Base-by-base conservation (phyloP, 2,113 vertebrate genomes). In the Pristiophorus japonicus region DNA sequence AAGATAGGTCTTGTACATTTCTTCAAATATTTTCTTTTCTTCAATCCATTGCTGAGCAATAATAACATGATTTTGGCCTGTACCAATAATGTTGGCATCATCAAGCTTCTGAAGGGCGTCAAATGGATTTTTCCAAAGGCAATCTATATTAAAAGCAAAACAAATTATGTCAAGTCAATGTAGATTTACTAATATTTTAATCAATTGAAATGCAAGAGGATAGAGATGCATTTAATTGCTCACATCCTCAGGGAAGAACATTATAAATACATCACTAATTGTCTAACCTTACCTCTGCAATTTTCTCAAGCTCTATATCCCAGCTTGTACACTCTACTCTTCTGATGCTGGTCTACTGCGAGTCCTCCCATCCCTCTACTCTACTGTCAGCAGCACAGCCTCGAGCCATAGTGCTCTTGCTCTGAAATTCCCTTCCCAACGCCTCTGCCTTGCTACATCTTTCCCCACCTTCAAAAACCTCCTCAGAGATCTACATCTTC, bases 51-150 rank as follows among this genome's bases (percentile, higher is more conserved):
- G 97, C 63, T 27, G 96, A 5, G 96, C 96, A 94, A 97, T 97
- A 95, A 98, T 98, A n/a, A 97, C 96, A 96, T 98, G 97, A 92
- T 97, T 97, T 95, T 97, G 96, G 93, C 98, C 98, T 62, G 97
- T 97, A 95, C 97, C 97, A 96, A 98, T 96, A 81, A 97, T 95
- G 0, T 20, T 87, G 95, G 62, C 75, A 95, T 96, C 97, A 38
- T 98, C 97, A 0, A 96, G 84, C 96, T 96, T 97, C 94, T 97
- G 97, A 65, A 97, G 96, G 42, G 96, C 96, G 91, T 98, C 97
- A 87, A 97, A 95, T 42, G 97, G 97, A 96, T 95, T 97, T 96
- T 97, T 97, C 95, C 97, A 96, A 22, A 90, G 6, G 0, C 96
- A 97, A 0, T 97, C 98, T 98, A 93, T 10, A 34, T 70, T 6